Conservation (phyloP, 2,888 invertebrate genomes). For the Ceraclea dissimilis region DNA sequence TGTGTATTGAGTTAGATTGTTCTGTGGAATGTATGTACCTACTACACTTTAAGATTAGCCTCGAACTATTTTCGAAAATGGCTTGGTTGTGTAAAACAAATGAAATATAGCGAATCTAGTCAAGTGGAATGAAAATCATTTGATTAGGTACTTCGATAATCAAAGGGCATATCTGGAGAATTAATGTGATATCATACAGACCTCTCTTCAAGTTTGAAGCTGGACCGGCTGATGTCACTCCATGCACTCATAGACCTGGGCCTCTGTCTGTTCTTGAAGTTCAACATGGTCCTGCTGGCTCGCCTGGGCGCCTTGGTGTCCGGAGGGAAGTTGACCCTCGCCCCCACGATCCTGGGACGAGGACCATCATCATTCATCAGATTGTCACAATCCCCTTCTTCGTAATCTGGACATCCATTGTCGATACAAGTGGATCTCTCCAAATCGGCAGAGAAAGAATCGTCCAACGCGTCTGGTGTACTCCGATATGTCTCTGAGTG, state of each 20-base stretch:
- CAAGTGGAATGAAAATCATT: no score
- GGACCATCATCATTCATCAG: constrained; percentile 26
- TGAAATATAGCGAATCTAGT: no score
- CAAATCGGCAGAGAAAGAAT: constrained; percentile 17
- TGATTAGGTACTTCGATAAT: no score
- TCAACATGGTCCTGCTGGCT: constrained; percentile 38
- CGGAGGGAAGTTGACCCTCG: constrained; percentile 61
- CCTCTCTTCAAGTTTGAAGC: constrained; percentile 75
- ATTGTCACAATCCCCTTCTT: constrained; percentile 24
- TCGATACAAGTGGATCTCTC: constrained; percentile 19
- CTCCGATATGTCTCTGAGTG: constrained; percentile 8
- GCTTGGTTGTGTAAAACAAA: no score
- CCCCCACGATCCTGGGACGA: constrained; percentile 35
- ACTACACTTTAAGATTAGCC: no score
- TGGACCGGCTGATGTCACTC: constrained; percentile 80
- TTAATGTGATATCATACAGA: no score
- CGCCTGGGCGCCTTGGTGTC: constrained; percentile 45
- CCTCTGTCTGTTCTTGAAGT: constrained; percentile 47
- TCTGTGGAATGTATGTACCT: no score
- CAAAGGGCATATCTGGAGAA: no score
- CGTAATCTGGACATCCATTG: background rate
- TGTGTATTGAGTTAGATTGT: no score
- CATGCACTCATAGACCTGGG: constrained; percentile 80
- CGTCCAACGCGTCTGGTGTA: constrained; percentile 9
- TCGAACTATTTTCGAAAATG: no score